Percentiles rank a stretch among this genome's conserved stretches.
Evolutionary conservation across 2,888 invertebrate genomes (phyloP).

Genomic region (Drosophila tanythrix): DNA sequence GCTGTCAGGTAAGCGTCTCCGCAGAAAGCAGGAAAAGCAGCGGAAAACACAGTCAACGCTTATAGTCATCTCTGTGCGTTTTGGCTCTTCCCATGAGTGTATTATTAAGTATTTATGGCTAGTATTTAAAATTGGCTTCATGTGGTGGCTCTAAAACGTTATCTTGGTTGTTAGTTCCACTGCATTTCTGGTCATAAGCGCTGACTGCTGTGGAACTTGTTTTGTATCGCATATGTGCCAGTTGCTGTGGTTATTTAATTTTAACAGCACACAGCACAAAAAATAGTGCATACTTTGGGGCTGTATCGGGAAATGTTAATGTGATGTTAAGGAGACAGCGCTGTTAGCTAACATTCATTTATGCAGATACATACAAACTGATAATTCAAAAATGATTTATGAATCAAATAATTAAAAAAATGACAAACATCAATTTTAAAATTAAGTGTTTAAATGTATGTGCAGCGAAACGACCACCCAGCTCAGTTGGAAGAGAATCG

Average conservation of each 20-base stretch:
- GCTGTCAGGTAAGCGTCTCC: slow-evolving; percentile 84
- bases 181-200: slow-evolving; percentile 9
- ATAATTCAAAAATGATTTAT: not conserved
- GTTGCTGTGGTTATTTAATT: slow-evolving; percentile 6
- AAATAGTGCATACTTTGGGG: slow-evolving; percentile 41
- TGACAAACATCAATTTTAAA: not conserved
- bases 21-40: not conserved
- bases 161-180: slow-evolving; percentile 6
- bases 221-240: not conserved
- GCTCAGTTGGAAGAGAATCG: not conserved
- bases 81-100: not conserved
- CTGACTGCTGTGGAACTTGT: slow-evolving; percentile 26
- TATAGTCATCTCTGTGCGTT: slow-evolving; percentile 32
- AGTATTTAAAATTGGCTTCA: slow-evolving; percentile 18
- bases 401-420: slow-evolving; percentile 1
- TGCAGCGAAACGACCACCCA: not conserved
- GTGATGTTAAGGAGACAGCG: slow-evolving; percentile 6
- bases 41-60: slow-evolving; percentile 16
- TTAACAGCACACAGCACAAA: not conserved
- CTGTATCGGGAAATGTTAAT: not conserved
- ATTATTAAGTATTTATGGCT: slow-evolving; percentile 17
- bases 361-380: not conserved
- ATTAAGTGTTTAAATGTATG: not conserved
- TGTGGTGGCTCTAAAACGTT: not conserved
- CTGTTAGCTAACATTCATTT: slow-evolving; percentile 6